phyloP scores from a whole-genome alignment of 2,888 invertebrate genomes.

The Pandemis corylana region DNA sequence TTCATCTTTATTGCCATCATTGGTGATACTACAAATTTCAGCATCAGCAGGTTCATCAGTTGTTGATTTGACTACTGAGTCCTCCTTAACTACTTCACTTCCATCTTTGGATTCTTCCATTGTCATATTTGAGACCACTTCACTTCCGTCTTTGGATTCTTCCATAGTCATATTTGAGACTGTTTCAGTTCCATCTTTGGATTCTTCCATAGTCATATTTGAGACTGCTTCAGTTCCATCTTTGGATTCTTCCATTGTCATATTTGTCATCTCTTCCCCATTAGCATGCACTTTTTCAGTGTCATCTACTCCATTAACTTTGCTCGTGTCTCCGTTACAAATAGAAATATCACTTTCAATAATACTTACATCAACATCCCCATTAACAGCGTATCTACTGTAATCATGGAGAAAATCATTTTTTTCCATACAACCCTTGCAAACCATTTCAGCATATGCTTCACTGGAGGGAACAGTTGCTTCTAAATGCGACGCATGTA shows the following conservation, averaged over 20 bases:
- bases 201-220: constrained; percentile 28
- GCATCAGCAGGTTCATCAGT: constrained; percentile 31
- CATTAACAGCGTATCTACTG: constrained; percentile 75
- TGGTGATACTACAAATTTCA: constrained; percentile 38
- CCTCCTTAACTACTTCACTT: constrained; percentile 24
- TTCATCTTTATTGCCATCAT: constrained; percentile 42
- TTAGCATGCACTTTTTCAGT: constrained; percentile 45
- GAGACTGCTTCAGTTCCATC: constrained; percentile 39
- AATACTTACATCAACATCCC: constrained; percentile 59
- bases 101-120: constrained; percentile 9
- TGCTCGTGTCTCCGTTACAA: constrained; percentile 48
- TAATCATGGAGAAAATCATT: constrained; percentile 91
- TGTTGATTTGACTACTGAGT: constrained; percentile 35
- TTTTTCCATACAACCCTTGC: constrained; percentile 90
- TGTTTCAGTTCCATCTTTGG: neutral
- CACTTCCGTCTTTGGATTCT: too few relatives aligned
- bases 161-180: constrained; percentile 26
- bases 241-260: constrained; percentile 21
- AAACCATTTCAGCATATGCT: constrained; percentile 93
- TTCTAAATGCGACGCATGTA: constrained; percentile 92
- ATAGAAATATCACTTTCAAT: constrained; percentile 37
- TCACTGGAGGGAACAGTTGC: constrained; percentile 83
- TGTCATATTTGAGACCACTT: constrained; percentile 36
- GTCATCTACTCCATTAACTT: constrained; percentile 43
- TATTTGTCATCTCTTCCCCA: constrained; percentile 40